phyloP scores from a whole-genome alignment of 2,113 vertebrate species.

The Mesitornis unicolor region DNA sequence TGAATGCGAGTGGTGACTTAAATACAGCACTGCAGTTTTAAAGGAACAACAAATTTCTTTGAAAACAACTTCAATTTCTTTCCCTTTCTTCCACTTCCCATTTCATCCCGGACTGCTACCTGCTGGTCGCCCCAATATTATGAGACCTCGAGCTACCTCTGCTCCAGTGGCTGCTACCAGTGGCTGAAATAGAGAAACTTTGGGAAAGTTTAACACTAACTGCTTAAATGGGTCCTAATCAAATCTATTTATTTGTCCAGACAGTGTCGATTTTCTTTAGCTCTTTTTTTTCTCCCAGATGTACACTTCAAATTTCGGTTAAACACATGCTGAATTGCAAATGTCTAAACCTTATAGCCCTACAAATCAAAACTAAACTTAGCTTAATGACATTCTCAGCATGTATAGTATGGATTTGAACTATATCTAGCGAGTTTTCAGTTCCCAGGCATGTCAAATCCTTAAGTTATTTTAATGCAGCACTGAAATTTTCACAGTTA shows the following conservation, averaged over 20 bases:
- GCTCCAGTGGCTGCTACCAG: background rate
- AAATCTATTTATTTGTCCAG: background rate
- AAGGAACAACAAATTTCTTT: background rate
- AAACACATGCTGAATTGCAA: background rate
- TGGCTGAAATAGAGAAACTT: background rate
- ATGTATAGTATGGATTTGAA: background rate
- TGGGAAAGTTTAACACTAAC: background rate
- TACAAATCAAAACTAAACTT: background rate
- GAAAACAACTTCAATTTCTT: background rate
- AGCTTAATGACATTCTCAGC: background rate
- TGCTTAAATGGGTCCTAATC: background rate
- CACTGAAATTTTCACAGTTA: background rate
- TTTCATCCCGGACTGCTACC: background rate
- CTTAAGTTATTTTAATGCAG: background rate
- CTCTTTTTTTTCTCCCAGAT: background rate
- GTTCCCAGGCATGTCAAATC: background rate
- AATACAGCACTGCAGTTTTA: background rate
- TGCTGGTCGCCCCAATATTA: background rate
- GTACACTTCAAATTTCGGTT: background rate
- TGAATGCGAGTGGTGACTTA: accelerated
- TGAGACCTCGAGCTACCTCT: background rate
- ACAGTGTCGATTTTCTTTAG: background rate
- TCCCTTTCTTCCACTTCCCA: background rate
- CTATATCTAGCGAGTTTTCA: background rate
- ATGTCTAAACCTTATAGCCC: background rate